Evolutionary conservation across 2,888 invertebrate genomes (phyloP).

Genomic region (Synanthedon myopaeformis): DNA sequence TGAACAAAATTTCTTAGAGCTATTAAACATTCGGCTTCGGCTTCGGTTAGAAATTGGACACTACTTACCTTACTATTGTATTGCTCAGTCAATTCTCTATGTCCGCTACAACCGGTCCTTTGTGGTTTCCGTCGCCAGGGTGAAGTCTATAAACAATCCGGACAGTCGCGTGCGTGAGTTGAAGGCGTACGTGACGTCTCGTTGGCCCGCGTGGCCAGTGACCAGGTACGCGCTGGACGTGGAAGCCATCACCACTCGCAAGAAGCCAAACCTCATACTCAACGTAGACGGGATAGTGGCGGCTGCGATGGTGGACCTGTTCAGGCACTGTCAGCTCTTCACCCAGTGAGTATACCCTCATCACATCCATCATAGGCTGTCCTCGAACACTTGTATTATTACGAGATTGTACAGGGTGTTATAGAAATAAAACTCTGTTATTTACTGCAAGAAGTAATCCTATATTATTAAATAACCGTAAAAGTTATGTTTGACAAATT

Average conservation of each 20-base stretch:
- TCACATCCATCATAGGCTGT: too few species aligned
- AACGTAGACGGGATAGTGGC: slow-evolving; percentile 99
- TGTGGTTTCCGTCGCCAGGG: slow-evolving; percentile 29
- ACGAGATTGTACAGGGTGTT: too few species aligned
- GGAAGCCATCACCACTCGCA: slow-evolving; percentile 98
- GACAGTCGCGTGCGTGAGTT: slow-evolving; percentile 98
- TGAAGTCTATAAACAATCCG: slow-evolving; percentile 96
- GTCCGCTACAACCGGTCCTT: neutral
- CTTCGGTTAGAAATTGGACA: too few species aligned
- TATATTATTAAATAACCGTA: too few species aligned
- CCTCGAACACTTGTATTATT: too few species aligned
- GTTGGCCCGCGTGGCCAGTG: slow-evolving; percentile 95
- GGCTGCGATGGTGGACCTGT: slow-evolving; percentile 95
- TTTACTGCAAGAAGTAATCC: too few species aligned
- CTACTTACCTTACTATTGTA: too few species aligned
- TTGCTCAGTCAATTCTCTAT: too few species aligned
- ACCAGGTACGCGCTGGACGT: slow-evolving; percentile 96
- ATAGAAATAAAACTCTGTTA: too few species aligned
- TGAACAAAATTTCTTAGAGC: too few species aligned
- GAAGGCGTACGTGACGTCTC: slow-evolving; percentile 93
- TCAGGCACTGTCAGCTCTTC: slow-evolving; percentile 93
- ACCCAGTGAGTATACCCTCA: slow-evolving; percentile 76
- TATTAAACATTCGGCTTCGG: too few species aligned
- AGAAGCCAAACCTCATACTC: slow-evolving; percentile 99
- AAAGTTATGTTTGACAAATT: too few species aligned